phyloP scores from a whole-genome alignment of 2,797 vertebrate genomes.

The Picus viridis region DNA sequence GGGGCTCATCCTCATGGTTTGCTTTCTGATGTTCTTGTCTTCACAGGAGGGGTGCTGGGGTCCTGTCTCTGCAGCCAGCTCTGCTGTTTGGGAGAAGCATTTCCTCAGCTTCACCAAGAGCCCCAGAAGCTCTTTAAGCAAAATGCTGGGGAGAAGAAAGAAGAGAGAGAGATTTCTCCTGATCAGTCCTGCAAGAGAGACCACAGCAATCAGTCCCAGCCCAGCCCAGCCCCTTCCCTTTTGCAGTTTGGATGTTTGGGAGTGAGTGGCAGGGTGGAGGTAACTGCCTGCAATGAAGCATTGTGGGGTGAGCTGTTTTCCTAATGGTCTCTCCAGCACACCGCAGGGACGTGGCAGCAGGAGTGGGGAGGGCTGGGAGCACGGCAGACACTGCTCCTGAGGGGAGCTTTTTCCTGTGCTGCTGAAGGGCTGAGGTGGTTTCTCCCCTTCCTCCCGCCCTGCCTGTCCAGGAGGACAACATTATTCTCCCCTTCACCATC shows the following conservation, averaged over 20 bases:
- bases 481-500: not conserved
- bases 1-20: not conserved
- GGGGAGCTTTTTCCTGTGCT: not conserved
- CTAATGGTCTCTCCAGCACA: conserved; percentile 46
- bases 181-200: conserved; percentile 38
- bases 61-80: not conserved
- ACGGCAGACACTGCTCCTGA: not conserved
- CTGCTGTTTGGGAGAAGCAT: not conserved
- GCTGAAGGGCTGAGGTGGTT: not conserved
- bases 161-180: not conserved
- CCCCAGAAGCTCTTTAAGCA: not conserved
- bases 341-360: conserved; percentile 13
- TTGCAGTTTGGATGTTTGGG: conserved; percentile 29
- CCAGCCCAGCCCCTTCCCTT: conserved; percentile 10
- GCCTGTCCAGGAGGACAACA: not conserved
- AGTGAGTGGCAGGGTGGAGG: conserved; percentile 40
- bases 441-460: not conserved
- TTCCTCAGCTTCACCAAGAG: not conserved
- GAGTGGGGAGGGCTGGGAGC: not conserved
- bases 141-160: not conserved
- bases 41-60: not conserved
- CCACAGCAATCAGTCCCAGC: not conserved
- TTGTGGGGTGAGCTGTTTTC: conserved; percentile 46
- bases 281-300: conserved; percentile 55
- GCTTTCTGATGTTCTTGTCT: not conserved